phyloP scores from a whole-genome alignment of 1,140 invertebrate genomes.

The Solenopsis invicta region DNA sequence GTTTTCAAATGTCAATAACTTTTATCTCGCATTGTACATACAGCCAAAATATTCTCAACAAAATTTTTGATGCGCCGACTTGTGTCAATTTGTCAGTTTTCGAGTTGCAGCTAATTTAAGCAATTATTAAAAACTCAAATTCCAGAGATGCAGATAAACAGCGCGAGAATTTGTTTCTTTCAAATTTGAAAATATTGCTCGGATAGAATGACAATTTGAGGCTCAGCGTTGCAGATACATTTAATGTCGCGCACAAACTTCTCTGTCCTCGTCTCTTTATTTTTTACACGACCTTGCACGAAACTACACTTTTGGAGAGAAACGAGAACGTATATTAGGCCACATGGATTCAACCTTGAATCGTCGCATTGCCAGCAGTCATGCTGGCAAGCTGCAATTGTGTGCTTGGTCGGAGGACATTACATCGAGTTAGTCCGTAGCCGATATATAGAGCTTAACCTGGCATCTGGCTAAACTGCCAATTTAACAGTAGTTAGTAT shows the following conservation, averaged over 20 bases:
- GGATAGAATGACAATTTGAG: not conserved
- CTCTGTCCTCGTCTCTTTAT: not conserved
- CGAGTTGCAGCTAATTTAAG: not conserved
- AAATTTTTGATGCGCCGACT: not conserved
- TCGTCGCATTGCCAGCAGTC: slow-evolving; percentile 49
- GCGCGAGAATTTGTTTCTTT: not conserved
- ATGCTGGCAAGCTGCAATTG: slow-evolving; percentile 54
- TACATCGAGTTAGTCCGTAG: slow-evolving; percentile 59
- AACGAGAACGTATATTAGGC: slow-evolving; percentile 28
- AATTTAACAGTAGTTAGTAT: slow-evolving; percentile 63
- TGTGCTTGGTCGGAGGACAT: slow-evolving; percentile 49
- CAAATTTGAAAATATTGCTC: not conserved
- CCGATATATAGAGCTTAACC: slow-evolving; percentile 45
- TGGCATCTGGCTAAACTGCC: slow-evolving; percentile 47
- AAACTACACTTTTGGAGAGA: slow-evolving; percentile 25
- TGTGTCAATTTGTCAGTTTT: not conserved
- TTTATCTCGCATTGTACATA: no score
- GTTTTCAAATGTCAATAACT: no score
- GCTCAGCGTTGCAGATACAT: not conserved
- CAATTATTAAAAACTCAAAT: not conserved
- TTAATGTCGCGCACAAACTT: not conserved
- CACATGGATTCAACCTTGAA: slow-evolving; percentile 45
- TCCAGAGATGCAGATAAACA: not conserved
- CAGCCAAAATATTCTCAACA: not conserved
- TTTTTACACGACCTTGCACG: not conserved